Conservation (phyloP, 1,140 invertebrate genomes). For the Doryteuthis pealeii region DNA sequence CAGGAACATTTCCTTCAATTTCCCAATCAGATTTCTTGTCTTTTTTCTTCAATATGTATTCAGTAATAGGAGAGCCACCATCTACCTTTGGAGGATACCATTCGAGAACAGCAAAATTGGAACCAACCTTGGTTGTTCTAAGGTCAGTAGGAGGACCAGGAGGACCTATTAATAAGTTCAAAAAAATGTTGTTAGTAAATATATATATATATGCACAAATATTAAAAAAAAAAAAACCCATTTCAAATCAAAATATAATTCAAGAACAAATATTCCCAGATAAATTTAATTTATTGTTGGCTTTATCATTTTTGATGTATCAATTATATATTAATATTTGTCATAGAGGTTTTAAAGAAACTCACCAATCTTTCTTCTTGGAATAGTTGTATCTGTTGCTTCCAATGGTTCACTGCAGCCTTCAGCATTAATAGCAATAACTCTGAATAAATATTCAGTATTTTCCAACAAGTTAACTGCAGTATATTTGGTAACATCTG, state of each 20-base stretch:
- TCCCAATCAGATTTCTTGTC: slow-evolving; percentile 44
- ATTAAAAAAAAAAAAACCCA: background rate
- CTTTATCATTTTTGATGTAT: too few relatives aligned
- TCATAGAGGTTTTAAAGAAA: too few relatives aligned
- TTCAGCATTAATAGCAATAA: slow-evolving; percentile 87
- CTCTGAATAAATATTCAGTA: slow-evolving; percentile 83
- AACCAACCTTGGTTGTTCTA: slow-evolving; percentile 87
- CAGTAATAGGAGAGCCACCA: slow-evolving; percentile 82
- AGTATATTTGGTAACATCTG: slow-evolving; percentile 61
- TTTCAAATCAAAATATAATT: too few relatives aligned
- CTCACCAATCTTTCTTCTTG: slow-evolving; percentile 80
- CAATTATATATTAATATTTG: too few relatives aligned
- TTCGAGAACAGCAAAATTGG: slow-evolving; percentile 89
- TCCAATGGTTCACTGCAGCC: slow-evolving; percentile 82
- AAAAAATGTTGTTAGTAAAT: background rate
- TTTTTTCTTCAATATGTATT: slow-evolving; percentile 31
- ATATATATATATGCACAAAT: background rate
- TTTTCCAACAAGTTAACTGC: slow-evolving; percentile 25
- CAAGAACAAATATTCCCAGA: too few relatives aligned
- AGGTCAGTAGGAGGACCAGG: slow-evolving; percentile 91
- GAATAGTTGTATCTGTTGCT: slow-evolving; percentile 63
- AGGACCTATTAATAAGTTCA: slow-evolving; percentile 5
- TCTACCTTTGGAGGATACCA: slow-evolving; percentile 89
- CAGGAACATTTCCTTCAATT: slow-evolving; percentile 66
- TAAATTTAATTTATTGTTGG: too few relatives aligned